Percentiles rank a stretch among this genome's conserved stretches.
phyloP scores from a whole-genome alignment of 2,113 vertebrate species.

The Plestiodon gilberti region DNA sequence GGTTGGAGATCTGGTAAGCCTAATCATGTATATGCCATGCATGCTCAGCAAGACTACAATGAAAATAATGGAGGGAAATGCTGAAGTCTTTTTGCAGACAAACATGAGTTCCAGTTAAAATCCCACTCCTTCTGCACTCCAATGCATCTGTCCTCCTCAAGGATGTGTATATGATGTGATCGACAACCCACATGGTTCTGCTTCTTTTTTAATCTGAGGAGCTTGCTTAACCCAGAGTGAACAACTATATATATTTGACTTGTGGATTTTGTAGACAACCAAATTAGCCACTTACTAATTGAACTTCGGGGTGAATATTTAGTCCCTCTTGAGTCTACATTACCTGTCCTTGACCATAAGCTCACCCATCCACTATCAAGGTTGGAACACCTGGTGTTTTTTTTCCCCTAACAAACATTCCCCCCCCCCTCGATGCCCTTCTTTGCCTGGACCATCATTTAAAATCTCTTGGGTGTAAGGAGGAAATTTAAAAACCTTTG shows the following conservation, averaged over 20 bases:
- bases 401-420: not conserved
- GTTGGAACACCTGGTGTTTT: conserved; percentile 25
- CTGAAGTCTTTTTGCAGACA: too few relatives aligned
- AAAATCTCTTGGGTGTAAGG: conserved; percentile 68
- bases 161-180: not conserved
- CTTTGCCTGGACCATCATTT: conserved; percentile 35
- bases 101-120: too few relatives aligned
- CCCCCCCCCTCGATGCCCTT: not conserved
- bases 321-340: conserved; percentile 44
- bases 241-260: not conserved
- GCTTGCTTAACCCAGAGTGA: not conserved
- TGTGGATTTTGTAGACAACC: too few relatives aligned
- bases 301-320: not conserved
- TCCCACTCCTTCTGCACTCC: too few relatives aligned
- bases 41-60: too few relatives aligned
- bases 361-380: rapidly evolving
- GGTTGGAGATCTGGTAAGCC: too few relatives aligned
- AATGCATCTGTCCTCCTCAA: not conserved
- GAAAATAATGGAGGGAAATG: too few relatives aligned
- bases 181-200: not conserved
- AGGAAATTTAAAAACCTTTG: conserved; percentile 70
- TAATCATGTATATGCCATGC: too few relatives aligned
- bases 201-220: not conserved
- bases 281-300: not conserved
- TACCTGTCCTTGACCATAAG: too few relatives aligned